Evolutionary conservation across 1,140 invertebrate species (phyloP).

Genomic region (Alviniconcha marisindica): DNA sequence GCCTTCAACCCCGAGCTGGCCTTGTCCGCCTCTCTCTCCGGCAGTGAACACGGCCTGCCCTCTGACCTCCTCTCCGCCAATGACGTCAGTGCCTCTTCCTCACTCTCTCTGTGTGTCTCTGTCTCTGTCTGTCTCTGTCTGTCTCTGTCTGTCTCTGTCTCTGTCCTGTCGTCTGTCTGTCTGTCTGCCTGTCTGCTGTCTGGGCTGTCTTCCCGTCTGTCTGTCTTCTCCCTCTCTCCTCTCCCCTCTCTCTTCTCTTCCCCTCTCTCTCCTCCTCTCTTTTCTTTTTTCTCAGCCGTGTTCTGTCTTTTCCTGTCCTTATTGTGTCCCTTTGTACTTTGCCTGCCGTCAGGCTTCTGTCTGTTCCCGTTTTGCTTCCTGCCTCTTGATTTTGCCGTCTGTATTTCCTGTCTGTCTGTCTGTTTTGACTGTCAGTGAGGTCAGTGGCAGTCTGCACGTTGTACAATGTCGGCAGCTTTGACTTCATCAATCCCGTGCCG

Average conservation of each 20-base stretch:
- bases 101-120: background rate
- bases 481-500: too few relatives aligned
- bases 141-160: background rate
- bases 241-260: background rate
- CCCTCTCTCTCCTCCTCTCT: background rate
- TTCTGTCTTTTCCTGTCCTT: background rate
- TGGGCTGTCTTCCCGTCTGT: background rate
- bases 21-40: slow-evolving; percentile 5
- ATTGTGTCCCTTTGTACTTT: too few relatives aligned
- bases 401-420: too few relatives aligned
- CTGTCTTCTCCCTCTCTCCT: background rate
- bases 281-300: background rate
- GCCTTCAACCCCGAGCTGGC: slow-evolving; percentile 36
- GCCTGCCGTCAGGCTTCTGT: too few relatives aligned
- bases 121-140: background rate
- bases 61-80: slow-evolving; percentile 27
- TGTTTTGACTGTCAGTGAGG: too few relatives aligned
- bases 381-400: too few relatives aligned
- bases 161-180: slow-evolving; percentile 9
- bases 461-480: too few relatives aligned
- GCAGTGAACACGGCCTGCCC: slow-evolving; percentile 32
- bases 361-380: too few relatives aligned
- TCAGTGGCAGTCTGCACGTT: too few relatives aligned
- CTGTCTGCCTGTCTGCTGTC: too few relatives aligned
- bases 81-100: slow-evolving; percentile 18